Conservation (phyloP, 2,888 invertebrate genomes). For the Tolmerus cingulatus region DNA sequence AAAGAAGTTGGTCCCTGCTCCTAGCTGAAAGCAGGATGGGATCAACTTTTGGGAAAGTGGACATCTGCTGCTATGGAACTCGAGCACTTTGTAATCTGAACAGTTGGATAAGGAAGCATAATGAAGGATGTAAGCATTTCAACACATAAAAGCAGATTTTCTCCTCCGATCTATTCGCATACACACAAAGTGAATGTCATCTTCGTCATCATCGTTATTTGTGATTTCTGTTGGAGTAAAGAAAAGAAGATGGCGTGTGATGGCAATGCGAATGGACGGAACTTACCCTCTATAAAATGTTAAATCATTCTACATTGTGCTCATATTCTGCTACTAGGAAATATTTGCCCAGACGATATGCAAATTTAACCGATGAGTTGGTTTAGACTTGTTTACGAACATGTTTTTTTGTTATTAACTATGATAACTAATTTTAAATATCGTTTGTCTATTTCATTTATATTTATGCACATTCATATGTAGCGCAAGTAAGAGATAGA, state of each 20-base stretch:
- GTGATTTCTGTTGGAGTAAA: conserved; percentile 1
- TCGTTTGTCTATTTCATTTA: neutral
- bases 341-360: neutral
- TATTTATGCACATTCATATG: no score
- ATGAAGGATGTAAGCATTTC: conserved; percentile 25
- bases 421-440: no score
- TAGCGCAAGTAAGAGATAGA: no score
- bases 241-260: neutral
- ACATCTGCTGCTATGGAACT: neutral
- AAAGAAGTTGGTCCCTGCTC: neutral
- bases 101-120: conserved; percentile 20
- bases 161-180: neutral
- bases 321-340: neutral
- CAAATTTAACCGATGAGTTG: neutral
- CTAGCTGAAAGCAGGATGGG: neutral
- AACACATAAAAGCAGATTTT: conserved; percentile 8
- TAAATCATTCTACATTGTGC: conserved; percentile 23
- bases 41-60: conserved; percentile 20
- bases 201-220: conserved; percentile 28
- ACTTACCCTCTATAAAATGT: neutral
- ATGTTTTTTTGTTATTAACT: no score
- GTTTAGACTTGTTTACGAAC: neutral
- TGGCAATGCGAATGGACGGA: neutral
- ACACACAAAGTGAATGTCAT: conserved; percentile 17
- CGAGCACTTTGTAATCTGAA: conserved; percentile 23